phyloP scores from a whole-genome alignment of 2,888 invertebrate genomes.

The Metallyticus violacea region DNA sequence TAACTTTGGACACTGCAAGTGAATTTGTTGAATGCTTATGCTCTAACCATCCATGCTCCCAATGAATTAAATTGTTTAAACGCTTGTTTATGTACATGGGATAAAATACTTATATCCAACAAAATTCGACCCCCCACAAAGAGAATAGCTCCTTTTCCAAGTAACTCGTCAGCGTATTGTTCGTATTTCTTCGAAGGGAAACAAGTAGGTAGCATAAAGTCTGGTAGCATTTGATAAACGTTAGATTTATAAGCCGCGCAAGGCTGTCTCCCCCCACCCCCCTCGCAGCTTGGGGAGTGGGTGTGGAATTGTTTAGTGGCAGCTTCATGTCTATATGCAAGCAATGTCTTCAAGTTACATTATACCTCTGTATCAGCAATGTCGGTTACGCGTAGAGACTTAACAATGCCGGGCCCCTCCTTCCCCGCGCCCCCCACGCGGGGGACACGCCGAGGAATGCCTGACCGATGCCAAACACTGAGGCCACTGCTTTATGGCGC shows the following conservation, averaged over 20 bases:
- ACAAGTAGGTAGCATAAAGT: neutral
- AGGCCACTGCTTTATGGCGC: neutral
- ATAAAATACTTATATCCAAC: too few relatives aligned
- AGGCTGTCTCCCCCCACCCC: too few relatives aligned
- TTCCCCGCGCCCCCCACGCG: neutral
- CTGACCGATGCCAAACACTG: neutral
- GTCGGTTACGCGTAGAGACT: neutral
- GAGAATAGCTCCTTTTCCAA: too few relatives aligned
- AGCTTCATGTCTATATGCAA: neutral
- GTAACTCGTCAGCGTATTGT: too few relatives aligned
- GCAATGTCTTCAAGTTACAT: neutral
- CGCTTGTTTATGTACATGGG: too few relatives aligned
- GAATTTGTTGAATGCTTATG: too few relatives aligned
- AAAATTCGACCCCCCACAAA: too few relatives aligned
- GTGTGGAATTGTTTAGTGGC: neutral
- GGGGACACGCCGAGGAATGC: slow-evolving; percentile 3
- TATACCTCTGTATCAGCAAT: slow-evolving; percentile 16
- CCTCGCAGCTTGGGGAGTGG: too few relatives aligned
- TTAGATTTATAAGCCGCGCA: neutral
- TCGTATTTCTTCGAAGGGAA: too few relatives aligned
- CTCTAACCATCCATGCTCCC: too few relatives aligned
- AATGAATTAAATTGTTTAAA: too few relatives aligned
- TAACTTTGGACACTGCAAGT: too few relatives aligned
- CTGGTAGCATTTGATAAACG: neutral
- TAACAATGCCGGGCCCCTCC: neutral